Evolutionary conservation across 2,797 vertebrate genomes (phyloP), one percentile per base, ranked within the genome.

Genomic region (Ctenopoma multispine): DNA sequence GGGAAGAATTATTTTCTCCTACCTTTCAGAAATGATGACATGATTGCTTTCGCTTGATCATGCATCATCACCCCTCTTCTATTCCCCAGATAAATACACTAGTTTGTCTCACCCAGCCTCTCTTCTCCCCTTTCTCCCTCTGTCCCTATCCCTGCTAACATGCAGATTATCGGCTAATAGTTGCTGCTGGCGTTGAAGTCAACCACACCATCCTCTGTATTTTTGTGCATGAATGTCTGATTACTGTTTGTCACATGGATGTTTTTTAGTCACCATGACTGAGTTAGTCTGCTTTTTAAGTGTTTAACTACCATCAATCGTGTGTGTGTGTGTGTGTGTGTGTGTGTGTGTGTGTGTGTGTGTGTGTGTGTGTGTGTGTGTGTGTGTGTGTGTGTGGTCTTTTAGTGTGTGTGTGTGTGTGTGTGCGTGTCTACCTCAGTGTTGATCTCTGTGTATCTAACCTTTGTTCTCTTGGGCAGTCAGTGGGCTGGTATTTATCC

Each of bases 11-110:
- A 97, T 99, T 99, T 98, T 98, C 96, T 97, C 95, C 96, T 96
- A 96, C 97, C 97, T 97, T 98, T 98, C 97, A 97, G 96, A 98
- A 97, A 98, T 98, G 97, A 99, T 99, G 97, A 98, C 98, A 99
- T 99, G 98, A 99, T 99, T 99, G 98, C 98, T 98, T 98, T 98
- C 95, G 96, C 96, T 96, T 98, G 97, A 99, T 99, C 97, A 98
- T 98, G 97, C 98, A 97, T 97, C 97, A 96, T 97, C 96, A 95
- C 96, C 95, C 78, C 65, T 64, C 82, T 74, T 95, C 95, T 96
- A 94, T 92, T 87, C 88, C 87, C 75, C 87, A 87, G 96, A 96
- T 97, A 97, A 98, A 98, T 97, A 96, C 96, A 96, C 95, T 80
- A 83, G 80, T 87, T 90, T 88, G 80, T 87, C 80, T 91, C 79